A percentile compares a stretch with the other conserved stretches of the same genome.
Conservation (phyloP, 2,797 vertebrate genomes). For the Acrossocheilus wenchowensis region DNA sequence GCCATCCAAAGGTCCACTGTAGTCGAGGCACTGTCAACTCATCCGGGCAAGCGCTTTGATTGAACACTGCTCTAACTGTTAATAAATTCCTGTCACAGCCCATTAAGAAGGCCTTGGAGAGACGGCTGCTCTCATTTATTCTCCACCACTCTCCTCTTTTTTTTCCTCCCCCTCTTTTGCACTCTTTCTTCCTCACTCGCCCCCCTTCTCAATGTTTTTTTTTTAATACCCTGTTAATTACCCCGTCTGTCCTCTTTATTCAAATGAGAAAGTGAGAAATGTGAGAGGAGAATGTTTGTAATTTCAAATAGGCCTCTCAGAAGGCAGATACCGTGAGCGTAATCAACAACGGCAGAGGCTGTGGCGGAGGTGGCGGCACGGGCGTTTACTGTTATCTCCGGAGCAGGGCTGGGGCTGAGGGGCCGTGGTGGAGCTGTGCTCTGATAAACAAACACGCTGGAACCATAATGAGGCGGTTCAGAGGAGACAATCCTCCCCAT, state of each 20-base stretch:
- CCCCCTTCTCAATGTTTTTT: conserved; percentile 57
- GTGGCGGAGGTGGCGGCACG: conserved; percentile 48
- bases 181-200: conserved; percentile 27
- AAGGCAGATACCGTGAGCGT: conserved; percentile 55
- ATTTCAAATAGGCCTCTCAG: conserved; percentile 67
- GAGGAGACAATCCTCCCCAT: conserved; percentile 1
- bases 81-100: conserved; percentile 87
- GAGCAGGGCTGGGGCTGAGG: conserved; percentile 56
- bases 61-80: conserved; percentile 85
- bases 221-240: conserved; percentile 84
- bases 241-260: conserved; percentile 79
- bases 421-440: conserved; percentile 59
- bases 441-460: conserved; percentile 72
- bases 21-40: conserved; percentile 68
- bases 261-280: conserved; percentile 79
- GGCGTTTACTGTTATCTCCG: conserved; percentile 68
- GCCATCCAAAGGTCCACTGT: conserved; percentile 54
- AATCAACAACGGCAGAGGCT: conserved; percentile 68
- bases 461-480: conserved; percentile 26
- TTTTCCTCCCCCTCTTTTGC: conserved; percentile 48
- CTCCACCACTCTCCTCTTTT: conserved; percentile 70
- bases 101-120: conserved; percentile 86
- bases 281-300: conserved; percentile 75
- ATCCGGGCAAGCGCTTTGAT: conserved; percentile 75
- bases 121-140: conserved; percentile 84